Conservation (phyloP, 2,888 invertebrate genomes). For the Acanthosepion lycidas region DNA sequence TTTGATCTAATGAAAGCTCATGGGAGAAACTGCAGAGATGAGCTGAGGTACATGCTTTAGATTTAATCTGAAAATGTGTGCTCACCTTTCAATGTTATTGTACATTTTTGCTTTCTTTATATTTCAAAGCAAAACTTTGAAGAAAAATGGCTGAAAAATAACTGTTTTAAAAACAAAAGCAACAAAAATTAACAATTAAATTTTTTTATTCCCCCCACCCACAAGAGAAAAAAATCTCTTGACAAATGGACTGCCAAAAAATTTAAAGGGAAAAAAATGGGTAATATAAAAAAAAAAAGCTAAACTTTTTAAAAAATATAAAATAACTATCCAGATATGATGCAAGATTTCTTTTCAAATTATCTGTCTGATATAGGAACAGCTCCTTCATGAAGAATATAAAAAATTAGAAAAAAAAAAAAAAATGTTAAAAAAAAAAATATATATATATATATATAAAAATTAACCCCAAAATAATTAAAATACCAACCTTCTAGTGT, state of each 20-base stretch:
- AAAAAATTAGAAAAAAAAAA: background rate
- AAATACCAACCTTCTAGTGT: background rate
- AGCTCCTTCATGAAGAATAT: background rate
- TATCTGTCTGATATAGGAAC: background rate
- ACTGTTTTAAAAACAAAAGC: background rate
- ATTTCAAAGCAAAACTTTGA: conserved; percentile 1
- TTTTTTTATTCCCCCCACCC: background rate
- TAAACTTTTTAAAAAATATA: background rate
- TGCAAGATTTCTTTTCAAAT: background rate
- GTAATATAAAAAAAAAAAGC: background rate
- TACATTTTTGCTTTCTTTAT: background rate
- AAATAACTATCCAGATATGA: conserved; percentile 11
- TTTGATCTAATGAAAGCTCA: background rate
- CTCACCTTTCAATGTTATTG: background rate
- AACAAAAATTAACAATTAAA: background rate
- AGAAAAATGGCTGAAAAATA: background rate
- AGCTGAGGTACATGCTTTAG: conserved; percentile 33
- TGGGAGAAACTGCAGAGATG: background rate
- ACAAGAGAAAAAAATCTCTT: background rate
- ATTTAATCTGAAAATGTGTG: background rate
- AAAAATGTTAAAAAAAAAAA: background rate
- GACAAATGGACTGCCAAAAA: conserved; percentile 6
- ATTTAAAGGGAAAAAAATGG: background rate
- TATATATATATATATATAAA: no score
- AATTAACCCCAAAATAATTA: background rate